phyloP scores from a whole-genome alignment of 2,888 invertebrate genomes.

The Erebia ligea region DNA sequence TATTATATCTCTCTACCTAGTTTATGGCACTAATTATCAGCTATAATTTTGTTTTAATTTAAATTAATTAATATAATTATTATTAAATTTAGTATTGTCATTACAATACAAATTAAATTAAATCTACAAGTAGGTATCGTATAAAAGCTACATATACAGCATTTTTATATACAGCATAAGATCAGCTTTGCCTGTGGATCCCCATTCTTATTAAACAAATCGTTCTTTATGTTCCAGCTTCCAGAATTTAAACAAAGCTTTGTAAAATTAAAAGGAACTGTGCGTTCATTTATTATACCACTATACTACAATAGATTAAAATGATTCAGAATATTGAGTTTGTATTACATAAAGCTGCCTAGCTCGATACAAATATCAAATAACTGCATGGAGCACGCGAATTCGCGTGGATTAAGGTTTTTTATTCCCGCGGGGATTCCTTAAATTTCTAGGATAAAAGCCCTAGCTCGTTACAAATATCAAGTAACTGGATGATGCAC shows the following conservation, averaged over 20 bases:
- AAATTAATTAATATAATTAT: neutral
- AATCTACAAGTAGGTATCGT: conserved; percentile 9
- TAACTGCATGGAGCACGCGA: too few species aligned
- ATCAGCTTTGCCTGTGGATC: too few species aligned
- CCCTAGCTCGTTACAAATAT: too few species aligned
- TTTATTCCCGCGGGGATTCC: too few species aligned
- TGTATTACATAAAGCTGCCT: neutral
- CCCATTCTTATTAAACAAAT: neutral
- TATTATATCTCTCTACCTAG: conserved; percentile 2
- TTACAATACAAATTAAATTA: conserved; percentile 10
- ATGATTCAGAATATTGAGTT: too few species aligned
- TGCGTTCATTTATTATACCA: neutral
- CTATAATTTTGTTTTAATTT: neutral
- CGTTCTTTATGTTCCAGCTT: neutral
- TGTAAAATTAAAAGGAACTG: neutral
- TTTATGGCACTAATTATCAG: conserved; percentile 17
- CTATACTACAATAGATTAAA: too few species aligned
- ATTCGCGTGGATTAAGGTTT: too few species aligned
- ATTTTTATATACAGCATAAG: conserved; percentile 38
- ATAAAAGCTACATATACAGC: conserved; percentile 32
- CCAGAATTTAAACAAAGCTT: too few species aligned
- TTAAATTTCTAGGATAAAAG: too few species aligned
- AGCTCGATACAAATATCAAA: neutral
- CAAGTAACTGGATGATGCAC: too few species aligned
- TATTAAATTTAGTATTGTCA: conserved; percentile 11